These are phyloP conservation scores for Mesocentrotus franciscanus DNA, from an alignment of 53 echinoderm and acorn worm species.

Conservation along the genomic window DNA sequence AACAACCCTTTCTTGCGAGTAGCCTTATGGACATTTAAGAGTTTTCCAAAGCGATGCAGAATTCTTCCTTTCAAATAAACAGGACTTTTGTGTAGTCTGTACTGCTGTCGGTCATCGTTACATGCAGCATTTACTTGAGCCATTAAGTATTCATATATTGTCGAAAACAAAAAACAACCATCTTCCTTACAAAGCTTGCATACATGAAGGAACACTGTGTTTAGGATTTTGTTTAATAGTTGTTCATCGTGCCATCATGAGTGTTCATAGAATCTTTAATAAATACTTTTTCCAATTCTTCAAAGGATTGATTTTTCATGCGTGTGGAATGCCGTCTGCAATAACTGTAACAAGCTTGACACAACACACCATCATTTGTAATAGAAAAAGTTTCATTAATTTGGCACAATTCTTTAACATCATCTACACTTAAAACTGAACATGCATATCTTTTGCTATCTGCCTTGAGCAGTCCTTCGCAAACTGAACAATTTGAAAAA, in stretches of 20 bases:
- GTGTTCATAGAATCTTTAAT: not conserved
- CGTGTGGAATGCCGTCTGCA: not conserved
- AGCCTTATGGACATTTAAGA: conserved; percentile 14
- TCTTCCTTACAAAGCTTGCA: conserved; percentile 28
- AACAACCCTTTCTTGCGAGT: conserved; percentile 17
- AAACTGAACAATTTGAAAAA: conserved; percentile 21
- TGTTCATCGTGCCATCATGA: conserved; percentile 1
- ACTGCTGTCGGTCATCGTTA: not conserved
- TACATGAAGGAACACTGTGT: conserved; percentile 22
- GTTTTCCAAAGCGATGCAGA: conserved; percentile 41
- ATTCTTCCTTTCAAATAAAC: conserved; percentile 12
- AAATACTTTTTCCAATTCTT: not conserved
- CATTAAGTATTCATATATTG: conserved; percentile 31
- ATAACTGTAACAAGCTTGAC: conserved; percentile 42
- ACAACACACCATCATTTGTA: not conserved
- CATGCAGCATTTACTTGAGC: conserved; percentile 1
- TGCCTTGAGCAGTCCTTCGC: not conserved
- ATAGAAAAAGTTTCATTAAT: conserved; percentile 37
- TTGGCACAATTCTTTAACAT: conserved; percentile 25
- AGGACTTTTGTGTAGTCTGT: conserved; percentile 28
- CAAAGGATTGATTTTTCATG: not conserved
- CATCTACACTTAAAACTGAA: not conserved
- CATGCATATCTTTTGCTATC: conserved; percentile 28
- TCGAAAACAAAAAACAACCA: conserved; percentile 46
- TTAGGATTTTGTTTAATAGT: conserved; percentile 32